Evolutionary conservation across 2,888 invertebrate genomes (phyloP).

Genomic region (Scaptomyza flava): DNA sequence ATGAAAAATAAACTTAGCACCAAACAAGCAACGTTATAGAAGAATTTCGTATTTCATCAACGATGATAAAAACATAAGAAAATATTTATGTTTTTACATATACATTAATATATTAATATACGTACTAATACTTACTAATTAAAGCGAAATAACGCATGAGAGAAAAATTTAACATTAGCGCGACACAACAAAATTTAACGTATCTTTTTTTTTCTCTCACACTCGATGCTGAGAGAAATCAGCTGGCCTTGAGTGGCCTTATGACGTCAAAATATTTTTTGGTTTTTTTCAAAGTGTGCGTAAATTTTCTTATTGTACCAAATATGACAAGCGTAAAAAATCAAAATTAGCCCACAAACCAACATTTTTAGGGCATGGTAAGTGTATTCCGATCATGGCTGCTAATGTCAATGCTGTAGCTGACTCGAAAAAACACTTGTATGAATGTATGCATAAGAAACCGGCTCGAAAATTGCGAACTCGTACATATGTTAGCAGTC

Average conservation of each 20-base stretch:
- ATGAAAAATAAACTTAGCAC: slow-evolving; percentile 26
- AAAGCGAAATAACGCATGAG: slow-evolving; percentile 25
- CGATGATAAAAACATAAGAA: slow-evolving; percentile 4
- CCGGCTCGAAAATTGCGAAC: slow-evolving; percentile 39
- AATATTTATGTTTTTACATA: slow-evolving; percentile 4
- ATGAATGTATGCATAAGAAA: slow-evolving; percentile 15
- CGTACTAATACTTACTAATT: slow-evolving; percentile 6
- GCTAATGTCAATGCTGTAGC: slow-evolving; percentile 13
- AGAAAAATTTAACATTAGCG: neutral
- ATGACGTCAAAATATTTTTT: slow-evolving; percentile 44
- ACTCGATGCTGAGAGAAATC: slow-evolving; percentile 18
- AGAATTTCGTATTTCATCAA: slow-evolving; percentile 10
- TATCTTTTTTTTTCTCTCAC: neutral
- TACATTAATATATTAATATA: no score
- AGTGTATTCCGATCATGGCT: slow-evolving; percentile 31
- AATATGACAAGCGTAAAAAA: slow-evolving; percentile 37
- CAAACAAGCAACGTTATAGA: slow-evolving; percentile 15
- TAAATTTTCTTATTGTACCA: slow-evolving; percentile 31
- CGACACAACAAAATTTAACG: neutral
- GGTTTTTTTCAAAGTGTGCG: slow-evolving; percentile 9
- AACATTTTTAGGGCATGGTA: neutral
- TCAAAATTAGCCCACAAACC: slow-evolving; percentile 16
- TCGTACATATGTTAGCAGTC: slow-evolving; percentile 12
- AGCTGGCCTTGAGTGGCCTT: slow-evolving; percentile 43
- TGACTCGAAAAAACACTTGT: slow-evolving; percentile 26